phyloP scores from a whole-genome alignment of 2,797 vertebrate species.

The Varecia variegata region DNA sequence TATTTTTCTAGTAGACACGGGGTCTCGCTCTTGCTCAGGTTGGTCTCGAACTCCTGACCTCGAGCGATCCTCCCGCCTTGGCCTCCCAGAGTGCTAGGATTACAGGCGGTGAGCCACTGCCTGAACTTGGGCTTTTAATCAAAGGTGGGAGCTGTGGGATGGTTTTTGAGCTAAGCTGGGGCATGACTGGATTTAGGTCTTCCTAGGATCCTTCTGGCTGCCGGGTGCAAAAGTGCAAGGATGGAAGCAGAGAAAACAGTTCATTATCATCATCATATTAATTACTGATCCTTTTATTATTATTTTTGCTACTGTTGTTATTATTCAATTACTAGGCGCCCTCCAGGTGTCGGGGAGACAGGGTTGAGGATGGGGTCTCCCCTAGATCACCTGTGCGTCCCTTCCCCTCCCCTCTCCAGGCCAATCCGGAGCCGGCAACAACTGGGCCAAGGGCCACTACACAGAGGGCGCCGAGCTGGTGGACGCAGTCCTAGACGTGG shows the following conservation, averaged over 20 bases:
- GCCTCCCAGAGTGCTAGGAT: no score
- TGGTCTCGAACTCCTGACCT: no score
- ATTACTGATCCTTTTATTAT: neutral
- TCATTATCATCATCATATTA: no score
- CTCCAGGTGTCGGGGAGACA: neutral
- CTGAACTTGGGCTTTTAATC: neutral
- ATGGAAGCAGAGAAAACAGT: neutral
- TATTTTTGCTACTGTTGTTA: neutral
- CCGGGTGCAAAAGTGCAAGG: neutral
- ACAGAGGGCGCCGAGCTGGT: constrained; percentile 95
- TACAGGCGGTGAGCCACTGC: no score
- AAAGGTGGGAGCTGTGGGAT: neutral
- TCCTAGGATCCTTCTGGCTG: neutral
- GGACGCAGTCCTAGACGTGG: constrained; percentile 95
- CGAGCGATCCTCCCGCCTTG: no score
- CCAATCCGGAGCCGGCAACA: constrained; percentile 94
- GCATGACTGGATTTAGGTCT: neutral
- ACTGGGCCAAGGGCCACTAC: constrained; percentile 97
- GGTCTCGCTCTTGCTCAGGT: no score
- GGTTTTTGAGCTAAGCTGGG: neutral
- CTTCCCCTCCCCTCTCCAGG: constrained; percentile 77
- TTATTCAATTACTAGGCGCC: neutral
- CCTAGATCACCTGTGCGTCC: accelerated
- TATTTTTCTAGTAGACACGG: no score
- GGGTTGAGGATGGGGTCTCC: neutral